A percentile compares a stretch with the other conserved stretches of the same genome.
Conservation (phyloP, 1,140 invertebrate species). For the Aphelenchoides avenae region DNA sequence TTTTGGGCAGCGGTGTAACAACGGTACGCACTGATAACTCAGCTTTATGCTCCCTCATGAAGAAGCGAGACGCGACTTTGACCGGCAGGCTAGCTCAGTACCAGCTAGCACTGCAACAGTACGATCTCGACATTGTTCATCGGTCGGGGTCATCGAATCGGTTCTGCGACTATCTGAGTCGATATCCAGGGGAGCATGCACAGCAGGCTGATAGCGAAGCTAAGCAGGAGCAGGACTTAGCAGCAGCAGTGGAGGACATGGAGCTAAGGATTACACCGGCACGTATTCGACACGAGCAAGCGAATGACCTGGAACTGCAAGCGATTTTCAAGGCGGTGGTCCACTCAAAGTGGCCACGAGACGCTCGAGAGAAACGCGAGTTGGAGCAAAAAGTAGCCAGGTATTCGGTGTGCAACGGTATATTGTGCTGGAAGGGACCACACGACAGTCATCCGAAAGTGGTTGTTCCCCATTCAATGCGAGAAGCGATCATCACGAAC, state of each 20-base stretch:
- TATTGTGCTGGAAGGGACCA: not conserved
- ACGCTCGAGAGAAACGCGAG: not conserved
- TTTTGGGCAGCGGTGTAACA: constrained; percentile 16
- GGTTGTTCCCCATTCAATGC: too few relatives aligned
- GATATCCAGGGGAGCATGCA: too few relatives aligned
- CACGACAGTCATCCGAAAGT: too few relatives aligned
- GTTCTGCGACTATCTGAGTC: constrained; percentile 13
- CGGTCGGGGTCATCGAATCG: constrained; percentile 9
- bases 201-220: not conserved
- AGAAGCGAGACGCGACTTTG: constrained; percentile 9
- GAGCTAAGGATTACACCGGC: not conserved
- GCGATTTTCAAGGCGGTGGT: too few relatives aligned
- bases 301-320: not conserved
- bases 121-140: constrained; percentile 15
- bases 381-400: not conserved
- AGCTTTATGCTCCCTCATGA: constrained; percentile 17
- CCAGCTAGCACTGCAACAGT: constrained; percentile 9
- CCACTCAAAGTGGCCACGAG: not conserved
- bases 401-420: constrained; percentile 12
- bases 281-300: constrained; percentile 2
- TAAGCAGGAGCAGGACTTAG: not conserved
- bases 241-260: not conserved
- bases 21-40: constrained; percentile 23
- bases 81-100: constrained; percentile 16
- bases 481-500: constrained; percentile 3